phyloP scores from a whole-genome alignment of 2,888 invertebrate species.

The Calameuta filiformis region DNA sequence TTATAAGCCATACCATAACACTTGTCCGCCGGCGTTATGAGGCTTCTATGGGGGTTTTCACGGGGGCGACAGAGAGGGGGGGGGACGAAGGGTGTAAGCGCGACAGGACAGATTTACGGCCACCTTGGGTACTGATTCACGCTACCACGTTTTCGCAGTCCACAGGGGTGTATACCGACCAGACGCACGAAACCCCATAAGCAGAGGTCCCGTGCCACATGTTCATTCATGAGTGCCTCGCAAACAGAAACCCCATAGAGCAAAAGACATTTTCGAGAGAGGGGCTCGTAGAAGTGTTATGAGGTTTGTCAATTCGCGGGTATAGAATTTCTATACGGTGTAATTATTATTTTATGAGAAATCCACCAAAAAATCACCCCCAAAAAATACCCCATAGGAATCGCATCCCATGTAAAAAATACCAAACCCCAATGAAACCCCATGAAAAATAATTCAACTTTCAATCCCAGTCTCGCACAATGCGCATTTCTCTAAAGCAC shows the following conservation, averaged over 20 bases:
- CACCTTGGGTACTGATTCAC: slow-evolving; percentile 66
- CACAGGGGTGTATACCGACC: too few species aligned
- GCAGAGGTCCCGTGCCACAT: slow-evolving; percentile 46
- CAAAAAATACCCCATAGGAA: too few species aligned
- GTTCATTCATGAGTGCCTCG: slow-evolving; percentile 48
- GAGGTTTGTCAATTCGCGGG: slow-evolving; percentile 10
- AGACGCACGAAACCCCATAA: too few species aligned
- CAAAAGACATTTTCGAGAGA: background rate
- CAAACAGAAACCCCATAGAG: background rate
- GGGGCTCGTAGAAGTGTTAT: background rate
- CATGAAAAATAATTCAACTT: too few species aligned
- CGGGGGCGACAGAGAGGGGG: slow-evolving; percentile 23
- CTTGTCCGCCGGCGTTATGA: slow-evolving; percentile 64
- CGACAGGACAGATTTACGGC: slow-evolving; percentile 60
- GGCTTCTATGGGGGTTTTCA: slow-evolving; percentile 31
- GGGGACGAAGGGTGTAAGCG: background rate
- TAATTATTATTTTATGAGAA: slow-evolving; percentile 58
- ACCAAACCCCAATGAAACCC: too few species aligned
- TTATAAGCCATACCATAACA: slow-evolving; percentile 66
- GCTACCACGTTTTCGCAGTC: slow-evolving; percentile 11
- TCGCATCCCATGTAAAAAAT: too few species aligned
- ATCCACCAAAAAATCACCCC: too few species aligned
- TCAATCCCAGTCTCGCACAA: too few species aligned
- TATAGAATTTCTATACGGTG: slow-evolving; percentile 41
- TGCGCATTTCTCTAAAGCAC: background rate